phyloP scores from a whole-genome alignment of 2,888 invertebrate genomes.

The Dorcus parallelipipedus region DNA sequence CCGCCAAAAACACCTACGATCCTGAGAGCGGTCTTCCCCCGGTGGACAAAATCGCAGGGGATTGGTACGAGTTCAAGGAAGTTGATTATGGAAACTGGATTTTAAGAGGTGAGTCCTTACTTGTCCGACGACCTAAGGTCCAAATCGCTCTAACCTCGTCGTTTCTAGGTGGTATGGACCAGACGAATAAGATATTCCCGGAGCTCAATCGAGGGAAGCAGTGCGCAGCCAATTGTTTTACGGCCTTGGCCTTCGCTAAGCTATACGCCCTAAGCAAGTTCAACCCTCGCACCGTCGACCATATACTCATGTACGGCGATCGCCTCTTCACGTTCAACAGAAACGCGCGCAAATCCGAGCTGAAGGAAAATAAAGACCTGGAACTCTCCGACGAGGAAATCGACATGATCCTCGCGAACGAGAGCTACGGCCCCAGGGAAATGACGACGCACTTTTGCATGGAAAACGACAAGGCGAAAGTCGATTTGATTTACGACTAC shows the following conservation, averaged over 20 bases:
- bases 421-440: slow-evolving; percentile 35
- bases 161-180: slow-evolving; percentile 34
- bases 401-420: slow-evolving; percentile 30
- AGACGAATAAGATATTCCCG: slow-evolving; percentile 38
- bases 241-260: slow-evolving; percentile 58
- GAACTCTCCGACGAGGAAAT: slow-evolving; percentile 36
- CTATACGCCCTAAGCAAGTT: slow-evolving; percentile 58
- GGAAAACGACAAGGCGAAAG: slow-evolving; percentile 39
- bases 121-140: not conserved
- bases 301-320: slow-evolving; percentile 63
- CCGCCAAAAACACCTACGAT: slow-evolving; percentile 34
- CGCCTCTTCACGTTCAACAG: slow-evolving; percentile 54
- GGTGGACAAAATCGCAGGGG: slow-evolving; percentile 30
- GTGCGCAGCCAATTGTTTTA: slow-evolving; percentile 56
- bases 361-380: slow-evolving; percentile 25
- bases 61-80: slow-evolving; percentile 45
- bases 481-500: slow-evolving; percentile 38
- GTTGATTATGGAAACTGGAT: slow-evolving; percentile 45
- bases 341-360: slow-evolving; percentile 28
- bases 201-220: slow-evolving; percentile 45
- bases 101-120: slow-evolving; percentile 34
- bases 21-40: slow-evolving; percentile 15
- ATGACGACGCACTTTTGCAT: slow-evolving; percentile 41
- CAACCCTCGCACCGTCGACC: slow-evolving; percentile 57
- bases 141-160: not conserved